Evolutionary conservation across 2,888 invertebrate species (phyloP).

Genomic region (Amphipoea lucens): DNA sequence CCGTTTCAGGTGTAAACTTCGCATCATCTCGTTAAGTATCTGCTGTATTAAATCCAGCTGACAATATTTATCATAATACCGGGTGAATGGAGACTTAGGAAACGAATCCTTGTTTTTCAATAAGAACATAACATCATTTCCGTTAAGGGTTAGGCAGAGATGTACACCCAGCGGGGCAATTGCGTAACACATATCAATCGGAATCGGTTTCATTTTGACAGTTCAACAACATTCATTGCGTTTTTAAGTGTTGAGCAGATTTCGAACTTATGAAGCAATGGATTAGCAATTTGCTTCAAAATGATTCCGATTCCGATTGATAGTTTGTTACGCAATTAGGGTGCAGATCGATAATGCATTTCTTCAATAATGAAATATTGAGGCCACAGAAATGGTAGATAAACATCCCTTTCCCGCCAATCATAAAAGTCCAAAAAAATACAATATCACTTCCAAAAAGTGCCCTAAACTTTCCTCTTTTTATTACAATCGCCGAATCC

Average conservation of each 20-base stretch:
- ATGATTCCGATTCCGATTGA: too few relatives aligned
- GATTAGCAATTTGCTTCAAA: too few relatives aligned
- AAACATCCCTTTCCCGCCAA: conserved; percentile 29
- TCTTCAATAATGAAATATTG: background rate
- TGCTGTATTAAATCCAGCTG: background rate
- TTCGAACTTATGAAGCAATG: too few relatives aligned
- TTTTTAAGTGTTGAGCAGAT: too few relatives aligned
- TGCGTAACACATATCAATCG: too few relatives aligned
- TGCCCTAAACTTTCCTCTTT: conserved; percentile 17
- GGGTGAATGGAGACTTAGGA: background rate
- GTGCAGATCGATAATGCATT: too few relatives aligned
- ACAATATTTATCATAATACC: background rate
- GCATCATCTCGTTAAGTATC: background rate
- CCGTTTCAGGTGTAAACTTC: background rate
- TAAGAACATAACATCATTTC: background rate
- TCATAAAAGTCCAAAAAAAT: conserved; percentile 31
- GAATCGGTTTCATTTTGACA: too few relatives aligned
- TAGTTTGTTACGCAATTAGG: too few relatives aligned
- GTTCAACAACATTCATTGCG: too few relatives aligned
- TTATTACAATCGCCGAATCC: conserved; percentile 38
- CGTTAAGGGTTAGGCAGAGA: background rate
- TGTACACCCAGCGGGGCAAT: background rate
- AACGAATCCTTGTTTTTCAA: background rate
- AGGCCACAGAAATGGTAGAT: background rate
- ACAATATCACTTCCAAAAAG: conserved; percentile 24